Conservation (phyloP, 1,140 invertebrate genomes). For the Brachionus sp. region DNA sequence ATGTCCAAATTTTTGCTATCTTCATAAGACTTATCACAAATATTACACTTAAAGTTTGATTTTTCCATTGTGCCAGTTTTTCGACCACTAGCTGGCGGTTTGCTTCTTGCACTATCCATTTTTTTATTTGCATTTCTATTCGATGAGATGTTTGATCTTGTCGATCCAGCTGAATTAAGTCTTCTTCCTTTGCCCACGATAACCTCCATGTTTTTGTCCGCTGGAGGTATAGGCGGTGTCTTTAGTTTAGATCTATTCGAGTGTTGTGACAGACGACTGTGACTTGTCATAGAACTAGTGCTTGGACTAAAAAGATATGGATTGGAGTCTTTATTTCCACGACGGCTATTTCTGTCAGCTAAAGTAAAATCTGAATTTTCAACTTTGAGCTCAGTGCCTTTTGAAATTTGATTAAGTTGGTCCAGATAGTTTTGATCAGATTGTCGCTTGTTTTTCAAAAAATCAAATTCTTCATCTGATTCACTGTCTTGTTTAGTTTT, state of each 20-base stretch:
- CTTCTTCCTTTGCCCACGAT: slow-evolving; percentile 36
- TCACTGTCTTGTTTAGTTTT: not conserved
- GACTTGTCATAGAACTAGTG: slow-evolving; percentile 3
- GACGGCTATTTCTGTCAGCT: not conserved
- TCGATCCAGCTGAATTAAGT: not conserved
- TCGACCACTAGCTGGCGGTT: not conserved
- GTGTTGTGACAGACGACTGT: not conserved
- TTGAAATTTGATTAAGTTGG: not conserved
- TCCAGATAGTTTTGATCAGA: slow-evolving; percentile 38
- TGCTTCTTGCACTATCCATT: not conserved
- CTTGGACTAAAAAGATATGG: slow-evolving; percentile 34
- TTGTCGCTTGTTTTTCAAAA: slow-evolving; percentile 15
- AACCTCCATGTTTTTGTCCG: slow-evolving; percentile 41
- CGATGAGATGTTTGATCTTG: not conserved
- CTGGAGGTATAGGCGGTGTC: slow-evolving; percentile 30
- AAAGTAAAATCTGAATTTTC: not conserved
- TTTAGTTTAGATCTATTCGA: slow-evolving; percentile 11
- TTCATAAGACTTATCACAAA: slow-evolving; percentile 39
- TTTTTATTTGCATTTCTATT: slow-evolving; percentile 18
- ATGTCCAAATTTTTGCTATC: slow-evolving; percentile 39
- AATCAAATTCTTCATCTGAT: slow-evolving; percentile 18
- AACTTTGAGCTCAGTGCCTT: not conserved
- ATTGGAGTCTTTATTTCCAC: slow-evolving; percentile 7
- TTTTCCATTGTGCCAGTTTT: not conserved
- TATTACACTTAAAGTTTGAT: not conserved